Base-by-base conservation (phyloP, 2,113 vertebrate genomes). In the Porphyrio hochstetteri region DNA sequence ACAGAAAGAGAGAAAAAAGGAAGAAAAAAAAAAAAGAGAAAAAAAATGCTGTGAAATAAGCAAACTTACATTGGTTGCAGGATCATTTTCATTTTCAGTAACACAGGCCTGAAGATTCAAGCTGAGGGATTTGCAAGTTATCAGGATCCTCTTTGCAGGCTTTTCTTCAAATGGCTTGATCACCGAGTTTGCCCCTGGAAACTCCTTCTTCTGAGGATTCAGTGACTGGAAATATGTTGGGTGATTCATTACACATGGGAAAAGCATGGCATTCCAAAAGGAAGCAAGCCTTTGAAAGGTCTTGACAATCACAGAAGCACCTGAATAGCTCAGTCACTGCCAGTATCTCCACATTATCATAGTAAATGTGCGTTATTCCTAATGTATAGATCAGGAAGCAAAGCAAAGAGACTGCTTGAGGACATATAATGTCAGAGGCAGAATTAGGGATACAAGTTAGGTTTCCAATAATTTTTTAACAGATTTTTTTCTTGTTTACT, bases 91-190 rank as follows among this genome's bases (percentile, higher is more conserved):
- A 70, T 96, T 98, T 95, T 99, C 99, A 24, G 97, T 99, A 88
- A 99, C 93, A 88, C 99, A 99, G 86, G 99, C 99, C 96, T 99
- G 99, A 84, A 99, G 98, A 95, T 98, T 99, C 82, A 99, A 97
- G 97, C 91, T 98, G 69, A 99, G 98, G 7, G 99, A 98, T 95
- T 97, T 98, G 93, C 99, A 99, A 38, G 96, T 98, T 86, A 99
- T 96, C 98, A 99, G 98, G 86, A 99, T 98, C 84, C 98, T 98
- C 94, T 98, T 98, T 82, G 99, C 98, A 68, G 99, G 98, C 90
- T 98, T 99, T 96, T 99, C 99, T 93, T 99, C 99, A 95, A 99
- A 99, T 3, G 99, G 99, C 85, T 98, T 99, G 89, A 98, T 96
- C 25, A 93, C 86, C 3, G 71, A 94, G 13, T 99, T 98, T 3